Percentiles rank a stretch among this genome's conserved stretches.
Conservation (phyloP, 2,797 vertebrate species). For the Gallinago nigripennis region DNA sequence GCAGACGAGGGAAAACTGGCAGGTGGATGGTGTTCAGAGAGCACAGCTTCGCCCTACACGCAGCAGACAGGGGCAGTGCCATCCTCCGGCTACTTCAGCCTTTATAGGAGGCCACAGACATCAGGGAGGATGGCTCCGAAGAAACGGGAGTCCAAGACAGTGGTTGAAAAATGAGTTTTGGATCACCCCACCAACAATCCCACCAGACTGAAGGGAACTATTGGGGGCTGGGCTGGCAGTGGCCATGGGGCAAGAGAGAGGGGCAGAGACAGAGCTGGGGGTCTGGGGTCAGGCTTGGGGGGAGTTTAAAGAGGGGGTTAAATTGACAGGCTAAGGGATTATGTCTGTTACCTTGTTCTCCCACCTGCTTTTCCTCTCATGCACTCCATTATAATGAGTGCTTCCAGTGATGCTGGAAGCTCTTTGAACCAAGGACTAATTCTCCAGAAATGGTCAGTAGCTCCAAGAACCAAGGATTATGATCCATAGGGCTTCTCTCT, state of each 20-base stretch:
- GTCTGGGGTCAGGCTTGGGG: too few species aligned
- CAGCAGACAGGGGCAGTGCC: background rate
- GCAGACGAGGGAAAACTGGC: background rate
- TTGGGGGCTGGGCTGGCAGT: fast-evolving
- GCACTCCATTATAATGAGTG: background rate
- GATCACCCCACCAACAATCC: background rate
- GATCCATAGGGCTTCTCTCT: background rate
- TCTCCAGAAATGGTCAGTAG: background rate
- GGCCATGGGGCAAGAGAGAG: background rate
- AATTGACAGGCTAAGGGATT: background rate
- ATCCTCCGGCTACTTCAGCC: fast-evolving
- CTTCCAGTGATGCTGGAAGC: background rate
- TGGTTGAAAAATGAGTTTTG: background rate
- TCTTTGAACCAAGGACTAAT: background rate
- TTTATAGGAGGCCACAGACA: background rate
- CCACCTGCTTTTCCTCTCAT: background rate
- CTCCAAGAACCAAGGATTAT: background rate
- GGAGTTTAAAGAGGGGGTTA: background rate
- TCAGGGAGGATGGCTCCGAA: background rate
- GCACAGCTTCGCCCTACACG: background rate
- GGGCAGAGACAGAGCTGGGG: background rate
- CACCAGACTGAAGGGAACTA: background rate
- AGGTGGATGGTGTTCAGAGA: background rate
- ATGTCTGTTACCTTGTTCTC: background rate
- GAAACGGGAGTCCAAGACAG: background rate